Conservation (phyloP, 37 sponge, comb jelly and placozoan genomes). For the Halisarca cf. caerulea region DNA sequence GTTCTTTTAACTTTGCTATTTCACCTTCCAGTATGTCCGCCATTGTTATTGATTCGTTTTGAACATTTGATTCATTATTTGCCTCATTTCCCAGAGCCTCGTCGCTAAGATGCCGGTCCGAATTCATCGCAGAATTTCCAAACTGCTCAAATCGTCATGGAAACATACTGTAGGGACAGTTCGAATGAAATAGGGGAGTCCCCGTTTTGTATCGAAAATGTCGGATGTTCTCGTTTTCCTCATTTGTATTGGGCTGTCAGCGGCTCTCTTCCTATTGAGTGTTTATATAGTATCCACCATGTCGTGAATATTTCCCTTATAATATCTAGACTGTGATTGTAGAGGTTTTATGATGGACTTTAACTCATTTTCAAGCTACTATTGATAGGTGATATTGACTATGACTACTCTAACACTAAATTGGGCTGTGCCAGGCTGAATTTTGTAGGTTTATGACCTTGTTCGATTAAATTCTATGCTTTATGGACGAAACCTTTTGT, state of each 20-base stretch:
- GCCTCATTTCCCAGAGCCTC: neutral
- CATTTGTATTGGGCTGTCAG: constrained; percentile 49
- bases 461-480: neutral
- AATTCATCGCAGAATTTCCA: too few relatives aligned
- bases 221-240: constrained; percentile 58
- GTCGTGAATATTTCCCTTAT: neutral
- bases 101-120: too few relatives aligned
- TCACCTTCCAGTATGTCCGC: neutral
- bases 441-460: constrained; percentile 47
- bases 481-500: neutral
- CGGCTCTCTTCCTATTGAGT: constrained; percentile 38
- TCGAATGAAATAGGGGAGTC: too few relatives aligned
- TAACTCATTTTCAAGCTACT: constrained; percentile 58
- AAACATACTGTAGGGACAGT: neutral
- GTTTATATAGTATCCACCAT: constrained; percentile 78
- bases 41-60: neutral
- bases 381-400: constrained; percentile 82
- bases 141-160: constrained; percentile 8
- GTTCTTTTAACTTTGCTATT: neutral
- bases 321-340: neutral
- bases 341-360: neutral
- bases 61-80: neutral
- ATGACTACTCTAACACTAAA: constrained; percentile 86
- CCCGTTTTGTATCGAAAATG: constrained; percentile 42
- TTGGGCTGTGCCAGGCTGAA: constrained; percentile 79